A percentile compares a stretch with the other conserved stretches of the same genome.
These are phyloP conservation scores for Matsumyia berberina DNA, from an alignment of 2,888 invertebrate species.

Conservation along the genomic window DNA sequence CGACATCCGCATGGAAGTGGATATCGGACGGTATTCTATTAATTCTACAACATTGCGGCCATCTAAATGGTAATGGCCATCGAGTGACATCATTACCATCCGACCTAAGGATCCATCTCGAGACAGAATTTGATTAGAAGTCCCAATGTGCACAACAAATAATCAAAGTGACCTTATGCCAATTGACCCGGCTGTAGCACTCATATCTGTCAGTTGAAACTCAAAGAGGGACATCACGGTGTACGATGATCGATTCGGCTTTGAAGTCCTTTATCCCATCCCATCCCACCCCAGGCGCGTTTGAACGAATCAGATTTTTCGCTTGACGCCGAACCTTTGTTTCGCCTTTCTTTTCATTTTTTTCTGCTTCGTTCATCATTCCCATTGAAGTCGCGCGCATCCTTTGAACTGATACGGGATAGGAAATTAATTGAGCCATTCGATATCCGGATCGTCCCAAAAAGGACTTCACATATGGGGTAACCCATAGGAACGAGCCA, in stretches of 20 bases:
- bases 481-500: constrained; percentile 3
- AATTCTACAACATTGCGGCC: constrained; percentile 19
- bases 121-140: too few relatives aligned
- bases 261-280: too few relatives aligned
- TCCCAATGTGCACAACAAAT: too few relatives aligned
- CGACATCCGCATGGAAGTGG: neutral
- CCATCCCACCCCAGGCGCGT: too few relatives aligned
- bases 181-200: too few relatives aligned
- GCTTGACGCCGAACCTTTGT: neutral
- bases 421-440: constrained; percentile 69
- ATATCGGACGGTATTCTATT: neutral
- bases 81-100: too few relatives aligned
- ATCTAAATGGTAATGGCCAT: constrained; percentile 44
- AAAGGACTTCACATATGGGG: constrained; percentile 16
- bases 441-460: constrained; percentile 39
- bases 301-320: neutral
- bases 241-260: too few relatives aligned
- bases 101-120: too few relatives aligned
- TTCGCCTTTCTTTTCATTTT: neutral
- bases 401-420: constrained; percentile 27
- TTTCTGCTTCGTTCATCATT: neutral
- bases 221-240: too few relatives aligned
- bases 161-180: too few relatives aligned
- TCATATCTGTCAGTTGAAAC: too few relatives aligned
- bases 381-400: neutral